phyloP scores from a whole-genome alignment of 37 sponge, comb jelly and placozoan species.

The Beroe forskalii region DNA sequence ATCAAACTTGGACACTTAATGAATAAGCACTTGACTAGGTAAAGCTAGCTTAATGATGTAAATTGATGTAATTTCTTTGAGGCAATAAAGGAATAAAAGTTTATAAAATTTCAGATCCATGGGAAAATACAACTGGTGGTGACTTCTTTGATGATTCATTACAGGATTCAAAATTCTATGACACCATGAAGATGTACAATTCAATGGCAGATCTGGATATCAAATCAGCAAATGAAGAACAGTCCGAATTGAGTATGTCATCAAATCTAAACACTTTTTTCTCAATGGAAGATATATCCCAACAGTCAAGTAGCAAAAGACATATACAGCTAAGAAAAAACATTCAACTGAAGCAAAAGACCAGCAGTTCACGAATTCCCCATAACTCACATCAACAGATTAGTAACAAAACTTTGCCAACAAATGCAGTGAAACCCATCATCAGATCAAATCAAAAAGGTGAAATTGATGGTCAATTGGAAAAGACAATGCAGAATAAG shows the following conservation, averaged over 20 bases:
- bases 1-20: no score
- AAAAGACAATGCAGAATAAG: background rate
- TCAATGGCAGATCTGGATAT: slow-evolving; percentile 36
- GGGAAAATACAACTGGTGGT: slow-evolving; percentile 18
- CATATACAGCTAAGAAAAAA: background rate
- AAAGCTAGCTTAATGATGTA: no score
- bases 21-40: no score
- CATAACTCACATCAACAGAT: background rate
- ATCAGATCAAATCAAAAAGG: background rate
- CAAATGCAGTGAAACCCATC: slow-evolving; percentile 36
- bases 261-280: slow-evolving; percentile 13
- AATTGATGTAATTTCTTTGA: no score
- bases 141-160: slow-evolving; percentile 61
- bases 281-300: slow-evolving; percentile 56
- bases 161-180: slow-evolving; percentile 13
- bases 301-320: background rate
- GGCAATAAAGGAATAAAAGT: no score
- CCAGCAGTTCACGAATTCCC: no score
- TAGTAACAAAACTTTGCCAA: background rate
- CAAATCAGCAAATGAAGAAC: background rate
- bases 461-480: background rate
- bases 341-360: background rate
- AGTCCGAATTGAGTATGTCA: background rate
- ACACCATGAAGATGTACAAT: slow-evolving; percentile 22
- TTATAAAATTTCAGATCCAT: slow-evolving; percentile 47